Evolutionary conservation across 2,797 vertebrate genomes (phyloP), one percentile per base, ranked within the genome.

Genomic region (Sylvilagus floridanus): DNA sequence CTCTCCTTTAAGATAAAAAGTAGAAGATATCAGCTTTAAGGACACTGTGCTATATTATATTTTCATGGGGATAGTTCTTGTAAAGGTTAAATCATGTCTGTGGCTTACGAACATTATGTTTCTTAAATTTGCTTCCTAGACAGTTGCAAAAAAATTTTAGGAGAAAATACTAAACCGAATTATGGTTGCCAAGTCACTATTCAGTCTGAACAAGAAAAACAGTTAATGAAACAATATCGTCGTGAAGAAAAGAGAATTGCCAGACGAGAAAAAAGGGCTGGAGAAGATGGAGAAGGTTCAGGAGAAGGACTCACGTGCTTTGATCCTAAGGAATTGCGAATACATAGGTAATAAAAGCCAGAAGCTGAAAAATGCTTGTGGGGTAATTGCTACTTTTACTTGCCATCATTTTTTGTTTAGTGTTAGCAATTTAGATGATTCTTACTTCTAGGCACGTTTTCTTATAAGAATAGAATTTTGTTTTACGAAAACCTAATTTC

Each of bases 121-220:
- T 83, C 76, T 71, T 92, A 90, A 81, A 95, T 95, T 95, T 96
- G 8, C 52, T 92, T 97, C 97, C 4, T 98, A 99, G 99, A 99
- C 90, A 97, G 98, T 52, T 98, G 97, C 94, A 98, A 98, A 92
- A 99, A 98, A 97, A 97, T 98, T 88, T 93, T 98, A 71, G 98
- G 98, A 22, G 99, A 99, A 96, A 98, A 98, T 91, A 93, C 98
- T 92, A 98, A 98, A 96, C 99, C 99, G 26, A 98, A 97, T 96
- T 99, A 98, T 54, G 99, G 99, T 63, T 99, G 99, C 98, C 99
- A 99, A 99, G 99, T 99, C 96, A 99, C 98, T 97, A 99, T 99
- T 98, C 99, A 99, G 16, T 99, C 99, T 76, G 99, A 99, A 98
- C 99, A 99, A 98, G 99, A 99, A 98, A 99, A 98, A 84, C 98